Base-by-base conservation (phyloP, 2,113 vertebrate genomes). In the Equus quagga region DNA sequence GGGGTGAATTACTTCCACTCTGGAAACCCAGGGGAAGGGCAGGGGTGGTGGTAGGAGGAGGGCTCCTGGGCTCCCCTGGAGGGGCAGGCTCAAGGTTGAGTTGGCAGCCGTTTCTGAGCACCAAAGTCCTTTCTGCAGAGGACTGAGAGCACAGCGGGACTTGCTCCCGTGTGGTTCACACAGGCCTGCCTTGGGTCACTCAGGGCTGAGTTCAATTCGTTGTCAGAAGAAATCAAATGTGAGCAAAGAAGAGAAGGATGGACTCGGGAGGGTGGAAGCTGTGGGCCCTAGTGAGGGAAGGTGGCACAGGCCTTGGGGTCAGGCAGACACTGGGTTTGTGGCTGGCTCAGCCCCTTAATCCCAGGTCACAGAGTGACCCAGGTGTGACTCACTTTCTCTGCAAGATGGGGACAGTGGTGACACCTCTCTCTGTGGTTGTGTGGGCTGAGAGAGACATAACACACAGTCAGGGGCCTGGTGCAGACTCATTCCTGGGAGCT, bases 1-100 rank as follows among this genome's bases (percentile, higher is more conserved):
- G 86, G 96, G 95, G 78, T 78, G 44, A 95, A 97, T 97, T 97
- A 96, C 58, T 97, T 97, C 96, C 86, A 95, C 93, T 89, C 78
- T 76, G 85, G 91, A 95, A 97, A 97, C 81, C 6, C 18, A 85
- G 69, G 44, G 67, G 49, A 36, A 86, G 41, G 78, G n/a, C 8
- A 3, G 31, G 67, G 15, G 14, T 2, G 3, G 49, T 33, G 33
- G 31, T 3, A 24, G 0, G 6, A 69, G 49, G 46, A 72, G 54
- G 73, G 92, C 69, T 81, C 86, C 13, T 36, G 44, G 46, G 65
- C n/a, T 70, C 81, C 72, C 69, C 76, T 2, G 44, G 41, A 70
- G 84, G 49, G 58, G 28, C n/a, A n/a, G 76, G 65, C 56, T 85
- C 83, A 51, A 93, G 93, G 94, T 31, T 17, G 56, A 78, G 36